Evolutionary conservation across 2,888 invertebrate genomes (phyloP).

Genomic region (Perizoma flavofasciatum): DNA sequence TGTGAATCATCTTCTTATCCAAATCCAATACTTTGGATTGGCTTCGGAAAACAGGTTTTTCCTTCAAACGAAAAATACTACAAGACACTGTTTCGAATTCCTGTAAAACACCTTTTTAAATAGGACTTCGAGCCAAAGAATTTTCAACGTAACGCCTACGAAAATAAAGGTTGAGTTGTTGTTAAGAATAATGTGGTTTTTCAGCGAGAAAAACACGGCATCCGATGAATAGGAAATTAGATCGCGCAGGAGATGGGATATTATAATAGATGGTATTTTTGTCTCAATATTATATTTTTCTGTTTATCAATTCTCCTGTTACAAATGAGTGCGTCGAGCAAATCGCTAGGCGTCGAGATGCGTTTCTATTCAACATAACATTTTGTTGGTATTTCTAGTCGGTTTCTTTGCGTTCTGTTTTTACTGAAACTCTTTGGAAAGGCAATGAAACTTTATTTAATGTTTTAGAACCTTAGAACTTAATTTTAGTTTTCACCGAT

Average conservation of each 20-base stretch:
- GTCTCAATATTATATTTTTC: constrained; percentile 26
- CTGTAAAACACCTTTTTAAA: constrained; percentile 44
- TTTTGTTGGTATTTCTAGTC: too few species aligned
- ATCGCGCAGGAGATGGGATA: constrained; percentile 63
- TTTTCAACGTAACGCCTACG: constrained; percentile 31
- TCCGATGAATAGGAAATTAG: constrained; percentile 73
- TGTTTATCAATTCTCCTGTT: constrained; percentile 20
- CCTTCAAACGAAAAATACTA: constrained; percentile 43
- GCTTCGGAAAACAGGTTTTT: constrained; percentile 59
- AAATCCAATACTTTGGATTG: constrained; percentile 68
- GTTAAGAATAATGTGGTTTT: constrained; percentile 40
- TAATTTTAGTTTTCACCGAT: too few species aligned
- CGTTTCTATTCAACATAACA: background rate
- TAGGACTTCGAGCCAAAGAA: constrained; percentile 25
- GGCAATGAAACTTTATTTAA: too few species aligned
- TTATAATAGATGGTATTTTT: constrained; percentile 66
- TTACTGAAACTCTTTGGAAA: too few species aligned
- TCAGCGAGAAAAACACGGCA: constrained; percentile 55
- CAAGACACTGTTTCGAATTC: constrained; percentile 59
- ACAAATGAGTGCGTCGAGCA: constrained; percentile 22
- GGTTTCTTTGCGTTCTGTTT: too few species aligned
- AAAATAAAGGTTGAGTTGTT: constrained; percentile 32
- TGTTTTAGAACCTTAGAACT: too few species aligned
- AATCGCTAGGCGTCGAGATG: constrained; percentile 13
- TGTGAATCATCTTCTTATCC: constrained; percentile 69